Base-by-base conservation (phyloP, 1,140 invertebrate species). In the Hylaeus volcanicus region DNA sequence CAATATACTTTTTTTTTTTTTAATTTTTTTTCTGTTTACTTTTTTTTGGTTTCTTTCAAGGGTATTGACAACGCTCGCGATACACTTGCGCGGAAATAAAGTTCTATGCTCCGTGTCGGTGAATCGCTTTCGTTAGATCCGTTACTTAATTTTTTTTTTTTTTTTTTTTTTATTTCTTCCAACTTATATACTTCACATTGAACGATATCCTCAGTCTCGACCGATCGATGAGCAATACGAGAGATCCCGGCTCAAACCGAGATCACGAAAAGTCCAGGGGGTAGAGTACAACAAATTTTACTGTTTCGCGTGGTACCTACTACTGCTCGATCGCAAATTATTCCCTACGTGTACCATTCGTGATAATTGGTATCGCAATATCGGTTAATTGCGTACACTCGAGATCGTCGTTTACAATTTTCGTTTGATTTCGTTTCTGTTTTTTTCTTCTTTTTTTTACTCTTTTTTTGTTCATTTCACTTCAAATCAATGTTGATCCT, bases 141-240 rank as follows among this genome's bases (percentile, higher is more conserved):
- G 14, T 41, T 14, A 12, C 45, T 63, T 74, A 63, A 66, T 48
- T 64, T 51, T 51, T 3, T 26, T 79, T 43, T 39, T 61, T 60
- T 45, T 56, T 65, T 69, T 26, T 53, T 61, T 71, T 5, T 41
- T 63, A 64, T 73, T 43, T 39, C 77, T 12, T 73, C 74, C 72
- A 53, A 73, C 51, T 60, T 74, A 68, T 80, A 60, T 68, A 68
- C 60, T 69, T 80, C 78, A 66, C 71, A 66, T 74, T 75, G 78
- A 80, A 80, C 78, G 37, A 73, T 80, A 80, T 75, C 78, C 78
- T 80, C 78, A 69, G 72, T 80, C 79, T 75, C 79, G 79, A 68
- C 79, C 53, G 63, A 73, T 80, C 63, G 69, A 69, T 75, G 79
- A 80, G 73, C 79, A 80, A 80, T 74, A 61, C 63, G 3, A 53